Evolutionary conservation across 2,113 vertebrate genomes (phyloP), one percentile per base, ranked within the genome.

Genomic region (Prinia subflava): DNA sequence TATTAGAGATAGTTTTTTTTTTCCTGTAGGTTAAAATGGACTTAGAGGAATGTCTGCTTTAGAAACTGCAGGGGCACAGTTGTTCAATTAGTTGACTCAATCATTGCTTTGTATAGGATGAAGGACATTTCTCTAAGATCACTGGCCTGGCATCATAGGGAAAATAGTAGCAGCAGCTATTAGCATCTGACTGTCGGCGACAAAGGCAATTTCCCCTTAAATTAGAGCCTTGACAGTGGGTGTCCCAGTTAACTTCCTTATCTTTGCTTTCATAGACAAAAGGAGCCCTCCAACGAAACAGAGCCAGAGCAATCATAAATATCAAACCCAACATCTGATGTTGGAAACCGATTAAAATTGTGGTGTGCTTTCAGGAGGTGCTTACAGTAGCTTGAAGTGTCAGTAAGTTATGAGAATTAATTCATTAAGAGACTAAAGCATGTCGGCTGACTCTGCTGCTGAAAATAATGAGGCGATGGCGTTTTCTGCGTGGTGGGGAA

Each of bases 91-190:
- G 74, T 62, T 91, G 76, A 50, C 62, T 92, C 31, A n/a, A 71
- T 78, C 46, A 70, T 50, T 19, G 2, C 84, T 94, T 86, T 82
- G 57, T 78, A 4, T 62, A 67, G 91, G 79, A 92, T 84, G 92
- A 97, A 93, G 82, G 42, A 28, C 91, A 23, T 56, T 95, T 90
- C 73, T 94, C 71, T 57, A 77, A 81, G 88, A 59, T 91, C 79
- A 55, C 83, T 95, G 97, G 63, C 79, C 83, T 86, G 59, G 44
- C 94, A 60, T 83, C 83, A 35, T 86, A 47, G 69, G n/a, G 79
- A 95, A 96, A 95, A 97, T 86, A 94, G 44, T 74, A 92, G 87
- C 82, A 95, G 89, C 77, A 94, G 78, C 89, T 86, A 64, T 95
- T 94, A 82, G 87, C 68, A 76, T 95, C 92, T 93, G 85, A 92